A percentile compares a stretch with the other conserved stretches of the same genome.
phyloP scores from a whole-genome alignment of 2,888 invertebrate genomes.

The Chouioia cunea region DNA sequence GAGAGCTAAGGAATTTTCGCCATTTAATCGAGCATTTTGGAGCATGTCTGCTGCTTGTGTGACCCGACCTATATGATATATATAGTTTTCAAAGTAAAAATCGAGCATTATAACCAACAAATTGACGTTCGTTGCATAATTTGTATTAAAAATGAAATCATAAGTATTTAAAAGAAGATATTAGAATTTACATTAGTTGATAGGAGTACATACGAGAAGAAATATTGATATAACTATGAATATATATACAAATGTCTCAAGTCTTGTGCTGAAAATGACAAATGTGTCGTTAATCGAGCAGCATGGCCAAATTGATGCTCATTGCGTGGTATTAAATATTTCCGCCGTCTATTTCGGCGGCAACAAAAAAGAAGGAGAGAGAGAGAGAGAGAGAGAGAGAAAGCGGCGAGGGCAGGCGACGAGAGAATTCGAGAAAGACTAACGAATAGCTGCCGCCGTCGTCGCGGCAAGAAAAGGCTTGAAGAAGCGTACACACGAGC shows the following conservation, averaged over 20 bases:
- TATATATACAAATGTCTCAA: too few species aligned
- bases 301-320: conserved; percentile 35
- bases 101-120: too few species aligned
- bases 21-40: conserved; percentile 31
- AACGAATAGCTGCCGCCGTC: conserved; percentile 39
- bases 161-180: too few species aligned
- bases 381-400: not conserved
- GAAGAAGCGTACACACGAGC: conserved; percentile 10
- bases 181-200: too few species aligned
- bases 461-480: conserved; percentile 26
- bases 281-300: conserved; percentile 32
- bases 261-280: conserved; percentile 18
- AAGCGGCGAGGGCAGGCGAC: not conserved
- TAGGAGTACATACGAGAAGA: too few species aligned
- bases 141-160: too few species aligned
- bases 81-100: too few species aligned
- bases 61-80: not conserved
- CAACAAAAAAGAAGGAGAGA: conserved; percentile 20
- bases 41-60: not conserved
- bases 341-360: conserved; percentile 34
- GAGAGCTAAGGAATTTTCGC: conserved; percentile 43
- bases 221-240: too few species aligned
- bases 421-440: conserved; percentile 46
- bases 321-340: conserved; percentile 42
- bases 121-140: too few species aligned